These are phyloP conservation scores for Watsonalla binaria DNA, from an alignment of 2,888 invertebrate genomes.

Conservation along the genomic window DNA sequence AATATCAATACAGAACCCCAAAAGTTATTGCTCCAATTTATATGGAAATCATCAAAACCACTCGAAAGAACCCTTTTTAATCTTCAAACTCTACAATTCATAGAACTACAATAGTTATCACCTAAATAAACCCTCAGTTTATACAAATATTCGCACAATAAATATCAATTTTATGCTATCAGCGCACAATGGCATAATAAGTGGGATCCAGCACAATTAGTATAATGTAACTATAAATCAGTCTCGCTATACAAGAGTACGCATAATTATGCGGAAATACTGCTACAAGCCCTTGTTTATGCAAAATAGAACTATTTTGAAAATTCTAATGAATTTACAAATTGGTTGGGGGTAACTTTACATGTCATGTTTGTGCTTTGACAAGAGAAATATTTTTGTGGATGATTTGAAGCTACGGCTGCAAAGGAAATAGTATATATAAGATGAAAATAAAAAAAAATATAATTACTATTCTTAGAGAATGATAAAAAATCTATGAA, in stretches of 20 bases:
- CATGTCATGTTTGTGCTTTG: not conserved
- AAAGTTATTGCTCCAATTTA: slow-evolving; percentile 6
- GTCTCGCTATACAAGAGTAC: slow-evolving; percentile 39
- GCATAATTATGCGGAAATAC: slow-evolving; percentile 47
- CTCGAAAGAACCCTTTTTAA: not conserved
- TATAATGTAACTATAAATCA: slow-evolving; percentile 69
- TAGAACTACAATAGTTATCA: not conserved
- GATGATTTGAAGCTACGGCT: no score
- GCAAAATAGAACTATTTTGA: slow-evolving; percentile 48
- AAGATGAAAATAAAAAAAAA: no score
- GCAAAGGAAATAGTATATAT: no score
- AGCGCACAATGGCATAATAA: slow-evolving; percentile 39
- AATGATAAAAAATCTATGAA: no score
- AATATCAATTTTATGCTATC: slow-evolving; percentile 48
- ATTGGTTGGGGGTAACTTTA: slow-evolving; percentile 35
- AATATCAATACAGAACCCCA: slow-evolving; percentile 5
- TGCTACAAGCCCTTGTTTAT: slow-evolving; percentile 64
- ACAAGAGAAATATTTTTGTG: no score
- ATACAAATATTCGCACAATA: slow-evolving; percentile 18
- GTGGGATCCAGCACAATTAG: slow-evolving; percentile 48
- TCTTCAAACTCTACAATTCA: not conserved
- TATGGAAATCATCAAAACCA: no score
- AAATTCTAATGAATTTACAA: slow-evolving; percentile 45
- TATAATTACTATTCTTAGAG: no score
- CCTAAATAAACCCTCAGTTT: not conserved